Base-by-base conservation (phyloP, 2,888 invertebrate genomes). In the Lymantria dispar region DNA sequence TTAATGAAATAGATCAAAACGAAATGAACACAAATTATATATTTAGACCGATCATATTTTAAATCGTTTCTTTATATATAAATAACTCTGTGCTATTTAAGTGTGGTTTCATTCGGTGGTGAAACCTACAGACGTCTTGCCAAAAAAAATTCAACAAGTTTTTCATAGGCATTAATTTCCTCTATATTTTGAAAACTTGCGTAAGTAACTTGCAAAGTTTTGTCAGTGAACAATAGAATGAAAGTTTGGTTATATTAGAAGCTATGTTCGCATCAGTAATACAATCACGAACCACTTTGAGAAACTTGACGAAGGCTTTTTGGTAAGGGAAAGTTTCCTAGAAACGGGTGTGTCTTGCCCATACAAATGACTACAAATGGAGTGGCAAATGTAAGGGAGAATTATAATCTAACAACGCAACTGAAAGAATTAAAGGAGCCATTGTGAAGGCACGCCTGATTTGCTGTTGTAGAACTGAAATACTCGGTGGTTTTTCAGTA, bases 301-400 rank as follows among this genome's bases (percentile, higher is more conserved):
- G 80, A 69, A 83, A 89, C 83, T 88, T 87, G 85, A 85, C 85
- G 88, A 88, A 89, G 87, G 85, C 84, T 83, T 85, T 82, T 83
- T 78, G 80, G 78, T 75, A 73, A 80, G 81, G 80, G 80, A 84
- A 87, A 82, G 78, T 84, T 84, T 78, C 69, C 72, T 76, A 70
- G 74, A 70, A 73, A 76, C 72, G 72, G 63, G 62, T 67, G 62
- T 75, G 76, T 68, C 59, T 67, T 76, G 68, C 74, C 80, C 90
- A 90, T 90, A 89, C 85, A 87, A 90, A 90, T 85, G 77, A 76
- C 74, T 73, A 68, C 54, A 77, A 80, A 79, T 77, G 67, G 72
- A 66, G 72, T 72, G 69, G 70, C 68, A 68, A 74, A 73, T 69
- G 70, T 73, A 68, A 69, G 63, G 51, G 64, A 62, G 76, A 72